These are phyloP conservation scores for Orthosia gracilis DNA, from an alignment of 2,888 invertebrate species.

Conservation along the genomic window DNA sequence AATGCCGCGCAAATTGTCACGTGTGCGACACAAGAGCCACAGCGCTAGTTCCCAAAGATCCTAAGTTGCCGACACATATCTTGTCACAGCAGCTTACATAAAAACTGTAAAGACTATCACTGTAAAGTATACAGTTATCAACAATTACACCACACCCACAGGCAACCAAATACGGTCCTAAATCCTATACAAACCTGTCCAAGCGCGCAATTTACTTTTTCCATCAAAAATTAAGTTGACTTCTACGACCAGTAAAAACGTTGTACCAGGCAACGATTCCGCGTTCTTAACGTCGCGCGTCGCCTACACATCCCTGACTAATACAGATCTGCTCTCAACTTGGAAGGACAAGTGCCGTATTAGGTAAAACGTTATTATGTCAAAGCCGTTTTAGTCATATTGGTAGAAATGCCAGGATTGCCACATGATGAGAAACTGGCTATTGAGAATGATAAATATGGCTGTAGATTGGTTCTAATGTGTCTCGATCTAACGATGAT, in stretches of 20 bases:
- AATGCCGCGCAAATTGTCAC: no score
- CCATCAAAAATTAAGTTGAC: constrained; percentile 39
- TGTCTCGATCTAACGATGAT: constrained; percentile 42
- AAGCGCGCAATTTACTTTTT: constrained; percentile 28
- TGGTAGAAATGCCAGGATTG: constrained; percentile 60
- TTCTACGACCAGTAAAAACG: constrained; percentile 19
- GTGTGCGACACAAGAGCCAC: no score
- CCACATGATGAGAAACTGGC: constrained; percentile 52
- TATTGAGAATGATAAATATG: constrained; percentile 42
- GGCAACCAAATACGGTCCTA: background rate
- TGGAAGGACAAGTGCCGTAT: constrained; percentile 64
- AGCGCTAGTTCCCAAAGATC: no score
- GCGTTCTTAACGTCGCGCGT: constrained; percentile 54
- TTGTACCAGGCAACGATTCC: constrained; percentile 50
- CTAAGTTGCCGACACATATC: background rate
- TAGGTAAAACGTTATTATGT: constrained; percentile 52
- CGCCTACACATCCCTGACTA: constrained; percentile 65
- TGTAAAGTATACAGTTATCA: constrained; percentile 8
- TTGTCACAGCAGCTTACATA: background rate
- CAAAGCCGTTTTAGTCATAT: constrained; percentile 57
- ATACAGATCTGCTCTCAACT: constrained; percentile 54
- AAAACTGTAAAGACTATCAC: background rate
- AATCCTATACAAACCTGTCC: constrained; percentile 3
- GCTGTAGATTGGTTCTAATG: constrained; percentile 22
- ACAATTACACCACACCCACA: constrained; percentile 2